Conservation (phyloP, 2,888 invertebrate species). For the Drosophila koepferae region DNA sequence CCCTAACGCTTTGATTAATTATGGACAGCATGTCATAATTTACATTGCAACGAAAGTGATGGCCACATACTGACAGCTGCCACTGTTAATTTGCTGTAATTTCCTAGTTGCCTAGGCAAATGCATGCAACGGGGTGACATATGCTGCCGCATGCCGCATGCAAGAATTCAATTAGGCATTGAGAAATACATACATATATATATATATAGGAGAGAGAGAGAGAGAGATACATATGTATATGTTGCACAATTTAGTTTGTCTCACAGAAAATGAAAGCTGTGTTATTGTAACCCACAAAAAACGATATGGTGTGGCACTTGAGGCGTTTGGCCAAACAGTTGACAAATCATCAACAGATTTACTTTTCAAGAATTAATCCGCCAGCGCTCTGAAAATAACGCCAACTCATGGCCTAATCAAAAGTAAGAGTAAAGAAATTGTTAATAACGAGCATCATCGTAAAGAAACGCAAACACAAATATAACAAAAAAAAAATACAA, state of each 20-base stretch:
- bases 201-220: too few species aligned
- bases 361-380: slow-evolving; percentile 80
- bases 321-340: slow-evolving; percentile 42
- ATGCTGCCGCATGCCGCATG: slow-evolving; percentile 40
- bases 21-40: slow-evolving; percentile 78
- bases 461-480: slow-evolving; percentile 38
- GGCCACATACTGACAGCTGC: slow-evolving; percentile 35
- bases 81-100: slow-evolving; percentile 62
- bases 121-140: slow-evolving; percentile 23
- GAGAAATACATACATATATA: slow-evolving; percentile 26
- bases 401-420: slow-evolving; percentile 74
- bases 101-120: slow-evolving; percentile 18
- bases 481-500: slow-evolving; percentile 44
- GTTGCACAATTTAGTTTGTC: slow-evolving; percentile 55
- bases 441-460: slow-evolving; percentile 39
- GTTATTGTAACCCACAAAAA: slow-evolving; percentile 69
- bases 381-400: slow-evolving; percentile 42
- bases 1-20: slow-evolving; percentile 80
- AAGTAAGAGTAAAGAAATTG: slow-evolving; percentile 78
- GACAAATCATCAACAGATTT: slow-evolving; percentile 78
- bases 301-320: slow-evolving; percentile 30
- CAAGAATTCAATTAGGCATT: slow-evolving; percentile 62
- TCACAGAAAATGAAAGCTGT: slow-evolving; percentile 73
- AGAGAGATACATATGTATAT: slow-evolving; percentile 1
- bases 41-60: slow-evolving; percentile 52